Evolutionary conservation across 2,113 vertebrate genomes (phyloP).

Genomic region (Cariama cristata): DNA sequence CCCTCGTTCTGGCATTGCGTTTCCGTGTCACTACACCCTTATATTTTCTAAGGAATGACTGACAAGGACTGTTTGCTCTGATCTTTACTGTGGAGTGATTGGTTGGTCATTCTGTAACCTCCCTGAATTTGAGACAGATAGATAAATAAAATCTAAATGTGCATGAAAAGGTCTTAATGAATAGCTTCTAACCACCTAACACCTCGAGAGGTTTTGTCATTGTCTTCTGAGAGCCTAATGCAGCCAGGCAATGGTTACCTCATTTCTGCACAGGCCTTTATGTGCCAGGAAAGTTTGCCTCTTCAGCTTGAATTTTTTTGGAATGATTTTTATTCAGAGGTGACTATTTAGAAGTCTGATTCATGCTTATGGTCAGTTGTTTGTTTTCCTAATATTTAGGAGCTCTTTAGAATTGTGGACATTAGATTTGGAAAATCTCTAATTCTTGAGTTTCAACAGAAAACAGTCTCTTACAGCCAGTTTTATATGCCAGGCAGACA

Average conservation of each 20-base stretch:
- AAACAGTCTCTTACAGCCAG: neutral
- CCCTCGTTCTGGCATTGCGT: neutral
- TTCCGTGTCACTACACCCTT: neutral
- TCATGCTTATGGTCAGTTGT: neutral
- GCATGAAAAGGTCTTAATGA: neutral
- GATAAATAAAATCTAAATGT: neutral
- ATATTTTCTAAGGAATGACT: neutral
- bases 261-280: neutral
- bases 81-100: neutral
- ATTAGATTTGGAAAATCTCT: neutral
- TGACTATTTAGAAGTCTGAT: neutral
- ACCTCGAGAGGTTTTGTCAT: neutral
- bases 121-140: neutral
- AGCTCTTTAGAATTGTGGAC: neutral
- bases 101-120: neutral
- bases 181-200: neutral
- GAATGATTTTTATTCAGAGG: neutral
- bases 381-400: conserved; percentile 5
- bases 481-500: neutral
- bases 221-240: neutral
- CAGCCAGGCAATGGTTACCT: neutral
- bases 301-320: neutral
- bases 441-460: neutral
- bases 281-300: neutral
- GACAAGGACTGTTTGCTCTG: neutral